Evolutionary conservation across 2,888 invertebrate species (phyloP), one percentile per base, ranked within the genome.

Genomic region (Odontocerum albicorne): DNA sequence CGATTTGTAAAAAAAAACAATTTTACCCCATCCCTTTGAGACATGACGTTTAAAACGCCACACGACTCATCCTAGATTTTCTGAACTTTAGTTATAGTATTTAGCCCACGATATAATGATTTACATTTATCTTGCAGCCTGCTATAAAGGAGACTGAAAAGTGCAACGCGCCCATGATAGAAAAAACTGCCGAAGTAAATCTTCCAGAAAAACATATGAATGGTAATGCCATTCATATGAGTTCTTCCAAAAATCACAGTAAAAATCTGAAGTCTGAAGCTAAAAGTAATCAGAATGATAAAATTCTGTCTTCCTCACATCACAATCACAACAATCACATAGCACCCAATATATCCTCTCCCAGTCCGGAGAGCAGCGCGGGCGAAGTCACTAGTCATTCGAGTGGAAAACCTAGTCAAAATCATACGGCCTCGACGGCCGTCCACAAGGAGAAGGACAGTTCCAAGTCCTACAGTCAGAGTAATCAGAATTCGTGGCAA

Each of bases 151-250:
- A 60, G 21, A 31, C 54, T 19, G 56, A 55, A n/a, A 53, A 57
- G 47, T 40, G 47, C 17, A 32, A 22, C 13, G 20, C 31, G 4
- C 21, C 27, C 8, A 36, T 36, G 6, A 27, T 51, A 32, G 57
- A 57, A 15, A 57, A 55, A 35, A 39, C 51, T 31, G 19, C 54
- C 8, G 60, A 57, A 32, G 20, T 53, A 10, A 40, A 44, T 17
- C 17, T 51, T 12, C 31, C 49, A 2, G 57, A 60, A 21, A 57
- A 57, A 22, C 60, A 60, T n/a, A 55, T 60, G 57, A 60, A 60
- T 44, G 60, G 60, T 8, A 57, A 49, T 17, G 57, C 54, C 36
- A 36, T 60, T 12, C 56, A 60, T 31, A 17, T 59, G 27, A 47
- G 39, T 27, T 38, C 52, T 12, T 49, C 56, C 7, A 59, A 57